These are phyloP conservation scores for Hemithea aestivaria DNA, from an alignment of 2,888 invertebrate species.

Conservation along the genomic window DNA sequence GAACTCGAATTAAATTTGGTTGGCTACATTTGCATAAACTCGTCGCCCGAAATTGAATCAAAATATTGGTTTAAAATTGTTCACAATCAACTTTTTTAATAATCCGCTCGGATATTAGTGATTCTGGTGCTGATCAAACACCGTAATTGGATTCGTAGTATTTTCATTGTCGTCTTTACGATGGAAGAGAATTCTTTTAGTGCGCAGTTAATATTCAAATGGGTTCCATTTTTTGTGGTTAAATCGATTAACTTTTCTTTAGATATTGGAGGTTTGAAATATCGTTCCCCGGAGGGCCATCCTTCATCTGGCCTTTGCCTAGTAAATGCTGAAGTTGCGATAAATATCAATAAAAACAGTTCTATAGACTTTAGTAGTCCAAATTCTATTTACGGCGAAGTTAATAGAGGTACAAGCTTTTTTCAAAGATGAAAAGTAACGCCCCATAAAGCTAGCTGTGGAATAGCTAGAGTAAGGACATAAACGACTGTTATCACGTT, in stretches of 20 bases:
- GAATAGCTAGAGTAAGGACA: constrained; percentile 33
- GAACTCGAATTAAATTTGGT: constrained; percentile 40
- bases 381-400: neutral
- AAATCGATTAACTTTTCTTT: too few species aligned
- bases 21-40: constrained; percentile 27
- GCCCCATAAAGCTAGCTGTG: constrained; percentile 22
- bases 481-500: constrained; percentile 55
- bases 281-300: too few species aligned
- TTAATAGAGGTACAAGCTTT: neutral
- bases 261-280: too few species aligned
- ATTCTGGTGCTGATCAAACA: constrained; percentile 4
- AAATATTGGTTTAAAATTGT: constrained; percentile 25
- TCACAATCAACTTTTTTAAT: constrained; percentile 23
- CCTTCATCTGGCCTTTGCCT: too few species aligned
- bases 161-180: constrained; percentile 3
- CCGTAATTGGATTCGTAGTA: constrained; percentile 10
- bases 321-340: too few species aligned
- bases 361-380: too few species aligned
- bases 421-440: constrained; percentile 18
- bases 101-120: constrained; percentile 10
- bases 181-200: neutral
- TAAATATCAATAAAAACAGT: too few species aligned
- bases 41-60: constrained; percentile 21
- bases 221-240: neutral
- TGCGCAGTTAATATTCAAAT: neutral